phyloP scores from a whole-genome alignment of 2,113 vertebrate species.

The Entosphenus tridentatus region DNA sequence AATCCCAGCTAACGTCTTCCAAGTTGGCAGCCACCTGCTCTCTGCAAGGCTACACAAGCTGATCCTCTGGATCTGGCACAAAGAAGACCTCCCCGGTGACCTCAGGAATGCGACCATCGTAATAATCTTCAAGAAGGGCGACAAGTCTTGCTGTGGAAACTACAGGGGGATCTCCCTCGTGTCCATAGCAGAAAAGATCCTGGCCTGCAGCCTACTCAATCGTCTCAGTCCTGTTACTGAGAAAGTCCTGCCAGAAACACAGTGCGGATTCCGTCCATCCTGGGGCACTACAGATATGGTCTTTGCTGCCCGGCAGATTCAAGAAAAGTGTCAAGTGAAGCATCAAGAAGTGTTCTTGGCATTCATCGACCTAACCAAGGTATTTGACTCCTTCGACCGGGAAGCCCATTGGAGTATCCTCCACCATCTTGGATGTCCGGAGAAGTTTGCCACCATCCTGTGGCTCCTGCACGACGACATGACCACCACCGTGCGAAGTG shows the following conservation, averaged over 20 bases:
- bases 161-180: not conserved
- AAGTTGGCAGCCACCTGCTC: not conserved
- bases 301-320: not conserved
- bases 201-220: not conserved
- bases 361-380: not conserved
- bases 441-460: not conserved
- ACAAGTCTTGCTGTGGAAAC: not conserved
- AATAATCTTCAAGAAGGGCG: not conserved
- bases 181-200: not conserved
- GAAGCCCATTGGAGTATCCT: not conserved
- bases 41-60: too few species aligned
- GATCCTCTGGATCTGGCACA: too few species aligned
- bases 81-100: too few species aligned
- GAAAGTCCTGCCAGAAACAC: not conserved
- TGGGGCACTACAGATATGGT: not conserved
- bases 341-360: not conserved
- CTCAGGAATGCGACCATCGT: too few species aligned
- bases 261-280: not conserved
- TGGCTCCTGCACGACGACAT: too few species aligned
- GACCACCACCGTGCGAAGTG: not conserved
- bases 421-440: not conserved
- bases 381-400: not conserved
- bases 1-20: not conserved
- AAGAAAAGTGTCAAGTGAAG: not conserved
- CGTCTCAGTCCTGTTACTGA: not conserved